phyloP scores from a whole-genome alignment of 35 echinoderm and acorn worm species.

The Hemicentrotus pulcherrimus region DNA sequence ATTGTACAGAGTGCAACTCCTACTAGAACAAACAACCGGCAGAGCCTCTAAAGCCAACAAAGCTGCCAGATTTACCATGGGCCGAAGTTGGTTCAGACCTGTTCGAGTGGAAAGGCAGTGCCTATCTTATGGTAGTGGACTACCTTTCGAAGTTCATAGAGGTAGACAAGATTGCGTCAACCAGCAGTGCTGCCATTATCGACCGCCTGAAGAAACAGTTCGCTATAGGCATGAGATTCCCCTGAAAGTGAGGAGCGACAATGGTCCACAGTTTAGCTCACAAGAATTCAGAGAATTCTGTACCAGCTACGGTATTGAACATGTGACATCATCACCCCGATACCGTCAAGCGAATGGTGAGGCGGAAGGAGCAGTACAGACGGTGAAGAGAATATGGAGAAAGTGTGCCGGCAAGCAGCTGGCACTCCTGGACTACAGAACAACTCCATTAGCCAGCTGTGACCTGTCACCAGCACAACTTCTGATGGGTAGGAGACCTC shows the following conservation, averaged over 20 bases:
- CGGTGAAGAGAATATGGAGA: constrained; percentile 60
- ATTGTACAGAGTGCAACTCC: constrained; percentile 54
- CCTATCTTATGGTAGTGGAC: constrained; percentile 66
- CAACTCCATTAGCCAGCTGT: constrained; percentile 58
- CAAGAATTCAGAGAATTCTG: constrained; percentile 64
- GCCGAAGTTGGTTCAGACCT: constrained; percentile 62
- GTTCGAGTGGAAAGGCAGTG: constrained; percentile 42
- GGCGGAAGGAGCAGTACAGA: constrained; percentile 66
- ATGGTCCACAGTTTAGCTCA: constrained; percentile 77
- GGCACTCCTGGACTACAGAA: constrained; percentile 65
- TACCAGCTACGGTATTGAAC: constrained; percentile 46
- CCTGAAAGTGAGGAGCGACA: constrained; percentile 63
- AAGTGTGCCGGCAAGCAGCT: constrained; percentile 62
- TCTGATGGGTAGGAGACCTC: constrained; percentile 51
- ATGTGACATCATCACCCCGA: constrained; percentile 59
- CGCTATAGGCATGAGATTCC: constrained; percentile 66
- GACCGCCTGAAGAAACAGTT: constrained; percentile 62
- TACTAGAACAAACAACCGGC: constrained; percentile 36
- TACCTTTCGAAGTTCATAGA: constrained; percentile 71
- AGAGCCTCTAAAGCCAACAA: constrained; percentile 54
- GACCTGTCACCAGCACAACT: constrained; percentile 68
- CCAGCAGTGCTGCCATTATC: constrained; percentile 31
- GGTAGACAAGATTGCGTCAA: constrained; percentile 35
- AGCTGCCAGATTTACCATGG: constrained; percentile 61
- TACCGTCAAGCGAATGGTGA: constrained; percentile 64